Percentiles rank a stretch among this genome's conserved stretches.
Conservation (phyloP, 1,140 invertebrate genomes). For the Drosophila nikananu region DNA sequence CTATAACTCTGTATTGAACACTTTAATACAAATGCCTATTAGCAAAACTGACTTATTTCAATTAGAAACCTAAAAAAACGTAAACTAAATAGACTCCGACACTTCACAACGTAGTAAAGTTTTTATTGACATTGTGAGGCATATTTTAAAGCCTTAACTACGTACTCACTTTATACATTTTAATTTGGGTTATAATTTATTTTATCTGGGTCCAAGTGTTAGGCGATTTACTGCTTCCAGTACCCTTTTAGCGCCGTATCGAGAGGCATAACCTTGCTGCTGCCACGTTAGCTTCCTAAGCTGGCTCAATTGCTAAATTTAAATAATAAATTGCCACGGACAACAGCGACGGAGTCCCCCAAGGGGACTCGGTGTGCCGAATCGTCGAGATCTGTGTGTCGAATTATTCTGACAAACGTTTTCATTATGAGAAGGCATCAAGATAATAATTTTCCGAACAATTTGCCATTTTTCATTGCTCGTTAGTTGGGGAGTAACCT, state of each 20-base stretch:
- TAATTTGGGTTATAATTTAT: constrained; percentile 4
- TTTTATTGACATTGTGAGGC: neutral
- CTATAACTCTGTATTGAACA: neutral
- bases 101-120: neutral
- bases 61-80: neutral
- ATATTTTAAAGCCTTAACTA: constrained; percentile 8
- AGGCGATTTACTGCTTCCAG: constrained; percentile 4
- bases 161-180: constrained; percentile 9
- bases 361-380: constrained; percentile 43
- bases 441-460: constrained; percentile 76
- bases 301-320: constrained; percentile 48
- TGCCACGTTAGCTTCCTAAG: constrained; percentile 44
- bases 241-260: constrained; percentile 11
- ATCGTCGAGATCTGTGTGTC: constrained; percentile 65
- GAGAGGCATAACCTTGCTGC: constrained; percentile 22
- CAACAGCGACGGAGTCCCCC: constrained; percentile 2
- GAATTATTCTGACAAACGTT: constrained; percentile 78
- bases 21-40: neutral
- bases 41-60: constrained; percentile 2
- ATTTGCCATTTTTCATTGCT: constrained; percentile 78
- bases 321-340: constrained; percentile 51
- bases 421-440: constrained; percentile 67
- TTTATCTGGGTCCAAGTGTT: constrained; percentile 8
- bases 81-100: neutral
- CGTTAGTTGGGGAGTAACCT: constrained; percentile 46